Evolutionary conservation across 2,113 vertebrate species (phyloP).

Genomic region (Bombycilla garrulus): DNA sequence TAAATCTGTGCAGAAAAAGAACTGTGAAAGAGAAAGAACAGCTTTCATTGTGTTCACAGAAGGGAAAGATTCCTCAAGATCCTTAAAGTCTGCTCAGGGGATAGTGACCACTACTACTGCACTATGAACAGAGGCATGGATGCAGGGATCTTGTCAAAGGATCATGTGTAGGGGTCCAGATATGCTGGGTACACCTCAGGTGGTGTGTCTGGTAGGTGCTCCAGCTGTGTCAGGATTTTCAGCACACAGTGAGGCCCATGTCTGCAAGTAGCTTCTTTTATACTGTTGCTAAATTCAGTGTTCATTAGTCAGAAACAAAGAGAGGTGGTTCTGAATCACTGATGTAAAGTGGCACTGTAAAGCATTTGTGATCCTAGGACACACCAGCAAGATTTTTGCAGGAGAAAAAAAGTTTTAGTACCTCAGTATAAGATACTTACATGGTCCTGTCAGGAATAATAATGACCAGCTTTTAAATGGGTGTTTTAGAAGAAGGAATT

Average conservation of each 20-base stretch:
- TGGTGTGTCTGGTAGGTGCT: neutral
- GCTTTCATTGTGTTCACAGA: neutral
- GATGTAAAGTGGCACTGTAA: neutral
- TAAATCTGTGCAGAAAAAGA: neutral
- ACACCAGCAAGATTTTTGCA: neutral
- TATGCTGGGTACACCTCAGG: neutral
- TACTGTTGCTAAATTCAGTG: neutral
- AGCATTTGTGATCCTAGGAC: neutral
- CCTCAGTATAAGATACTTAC: neutral
- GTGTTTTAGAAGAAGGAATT: neutral
- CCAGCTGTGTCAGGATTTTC: neutral
- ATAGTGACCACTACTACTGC: neutral
- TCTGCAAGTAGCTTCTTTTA: neutral
- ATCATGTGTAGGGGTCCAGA: too few species aligned
- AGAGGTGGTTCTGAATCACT: neutral
- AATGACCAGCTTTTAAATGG: neutral
- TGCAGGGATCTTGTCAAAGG: neutral
- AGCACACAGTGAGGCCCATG: fast-evolving
- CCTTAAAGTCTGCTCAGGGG: neutral
- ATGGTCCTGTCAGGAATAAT: neutral
- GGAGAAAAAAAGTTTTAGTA: neutral
- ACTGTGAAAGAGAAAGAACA: neutral
- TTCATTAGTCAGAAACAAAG: neutral
- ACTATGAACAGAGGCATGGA: neutral
- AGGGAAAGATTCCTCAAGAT: neutral